phyloP scores from a whole-genome alignment of 2,113 vertebrate genomes.

The Vireo altiloquus region DNA sequence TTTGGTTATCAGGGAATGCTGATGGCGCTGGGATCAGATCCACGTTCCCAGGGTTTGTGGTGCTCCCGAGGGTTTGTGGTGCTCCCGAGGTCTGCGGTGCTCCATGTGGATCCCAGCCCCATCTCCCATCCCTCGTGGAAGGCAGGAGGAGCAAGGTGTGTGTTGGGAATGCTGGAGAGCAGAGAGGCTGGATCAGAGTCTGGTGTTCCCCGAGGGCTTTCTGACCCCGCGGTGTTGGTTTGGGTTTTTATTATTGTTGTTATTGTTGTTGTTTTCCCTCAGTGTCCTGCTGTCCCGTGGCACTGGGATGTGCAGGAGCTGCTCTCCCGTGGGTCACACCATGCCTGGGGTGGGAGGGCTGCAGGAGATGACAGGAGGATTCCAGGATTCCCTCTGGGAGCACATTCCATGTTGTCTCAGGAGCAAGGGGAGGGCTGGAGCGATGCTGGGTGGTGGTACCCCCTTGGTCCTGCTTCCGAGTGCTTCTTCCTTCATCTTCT shows the following conservation, averaged over 20 bases:
- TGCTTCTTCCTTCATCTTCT: background rate
- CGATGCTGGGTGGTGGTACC: rapidly evolving
- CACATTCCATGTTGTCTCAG: rapidly evolving
- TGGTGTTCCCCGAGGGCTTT: background rate
- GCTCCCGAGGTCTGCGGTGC: no score
- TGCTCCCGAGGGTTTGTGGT: no score
- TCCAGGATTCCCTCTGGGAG: background rate
- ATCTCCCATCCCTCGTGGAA: rapidly evolving
- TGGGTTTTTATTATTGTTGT: background rate
- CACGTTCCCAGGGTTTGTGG: no score
- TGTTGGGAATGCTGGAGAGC: rapidly evolving
- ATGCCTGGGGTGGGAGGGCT: background rate
- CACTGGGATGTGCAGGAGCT: rapidly evolving
- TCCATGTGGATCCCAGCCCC: background rate
- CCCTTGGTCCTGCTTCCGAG: rapidly evolving
- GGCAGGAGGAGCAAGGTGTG: rapidly evolving
- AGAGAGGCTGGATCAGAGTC: rapidly evolving
- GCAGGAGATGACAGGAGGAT: background rate
- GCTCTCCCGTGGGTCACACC: rapidly evolving
- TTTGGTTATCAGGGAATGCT: no score
- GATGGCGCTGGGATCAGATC: no score
- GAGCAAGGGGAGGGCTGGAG: background rate
- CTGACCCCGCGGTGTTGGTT: rapidly evolving
- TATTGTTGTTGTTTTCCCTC: no score
- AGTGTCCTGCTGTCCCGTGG: rapidly evolving